Evolutionary conservation across 2,797 vertebrate genomes (phyloP), one percentile per base, ranked within the genome.

Genomic region (Stomatorhinus walkeri): DNA sequence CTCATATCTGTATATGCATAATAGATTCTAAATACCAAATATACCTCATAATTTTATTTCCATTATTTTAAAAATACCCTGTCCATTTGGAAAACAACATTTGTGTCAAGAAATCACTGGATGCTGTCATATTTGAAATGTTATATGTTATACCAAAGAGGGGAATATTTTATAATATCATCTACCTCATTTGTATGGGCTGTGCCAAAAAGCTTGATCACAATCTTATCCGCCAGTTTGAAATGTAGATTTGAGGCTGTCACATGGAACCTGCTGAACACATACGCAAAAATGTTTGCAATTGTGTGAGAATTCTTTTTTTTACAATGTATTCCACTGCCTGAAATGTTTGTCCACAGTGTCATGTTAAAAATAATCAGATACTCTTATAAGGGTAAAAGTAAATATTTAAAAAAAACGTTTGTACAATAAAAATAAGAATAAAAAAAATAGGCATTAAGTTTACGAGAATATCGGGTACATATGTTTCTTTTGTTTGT

Each of bases 151-250:
- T 93, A 94, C 94, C 94, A 96, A 96, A 96, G 95, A 96, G 94
- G 93, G 93, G 93, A 95, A 94, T 94, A 92, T 93, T 93, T 94
- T 92, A 92, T 93, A 92, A 92, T 94, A 90, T 93, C 93, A 94
- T 95, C 96, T 97, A 97, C 96, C 96, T 97, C 96, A 95, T 95
- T 93, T 93, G 91, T 94, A 93, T 93, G 93, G 92, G 94, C 93
- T 93, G 95, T 95, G 95, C 94, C 95, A 95, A 95, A 88, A 91
- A 92, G 87, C 93, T 92, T 90, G 90, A 89, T 90, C 92, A 93
- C 90, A 91, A 92, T 90, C 90, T 59, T 89, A 91, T 92, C 91
- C 90, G 91, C 91, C 92, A 91, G 89, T 93, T 92, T 90, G 89
- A 91, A 88, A 88, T 92, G 90, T 92, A 91, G 92, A 88, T 89